Conservation (phyloP, 1,140 invertebrate genomes). For the Lepidurus apus region DNA sequence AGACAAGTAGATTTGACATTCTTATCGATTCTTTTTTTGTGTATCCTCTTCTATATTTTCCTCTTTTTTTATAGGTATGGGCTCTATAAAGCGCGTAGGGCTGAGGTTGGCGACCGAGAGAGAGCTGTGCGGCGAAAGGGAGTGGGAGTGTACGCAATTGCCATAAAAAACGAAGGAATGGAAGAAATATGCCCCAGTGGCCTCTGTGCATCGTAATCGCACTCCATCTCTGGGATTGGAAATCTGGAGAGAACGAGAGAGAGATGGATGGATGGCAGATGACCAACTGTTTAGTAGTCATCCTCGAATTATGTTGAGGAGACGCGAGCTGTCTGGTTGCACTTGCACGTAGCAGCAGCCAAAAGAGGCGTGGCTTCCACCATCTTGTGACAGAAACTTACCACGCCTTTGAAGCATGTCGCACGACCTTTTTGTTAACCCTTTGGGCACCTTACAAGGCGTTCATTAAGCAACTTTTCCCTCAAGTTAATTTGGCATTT, state of each 20-base stretch:
- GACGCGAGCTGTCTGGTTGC: background rate
- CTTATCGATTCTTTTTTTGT: too few relatives aligned
- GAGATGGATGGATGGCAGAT: constrained; percentile 8
- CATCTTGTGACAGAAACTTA: too few relatives aligned
- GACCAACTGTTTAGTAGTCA: constrained; percentile 18
- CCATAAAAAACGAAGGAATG: background rate
- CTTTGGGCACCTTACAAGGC: too few relatives aligned
- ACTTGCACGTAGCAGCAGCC: background rate
- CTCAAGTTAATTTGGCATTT: too few relatives aligned
- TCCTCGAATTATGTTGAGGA: background rate
- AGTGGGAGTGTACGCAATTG: background rate
- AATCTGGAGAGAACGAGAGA: constrained; percentile 10
- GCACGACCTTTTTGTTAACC: too few relatives aligned
- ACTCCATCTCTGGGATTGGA: background rate
- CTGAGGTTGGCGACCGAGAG: background rate
- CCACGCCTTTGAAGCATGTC: too few relatives aligned
- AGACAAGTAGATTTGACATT: too few relatives aligned
- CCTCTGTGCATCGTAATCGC: background rate
- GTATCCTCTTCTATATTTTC: background rate
- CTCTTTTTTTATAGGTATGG: background rate
- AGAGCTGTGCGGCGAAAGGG: background rate
- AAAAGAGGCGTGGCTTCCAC: background rate
- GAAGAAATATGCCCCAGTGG: background rate
- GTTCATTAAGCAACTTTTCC: too few relatives aligned
- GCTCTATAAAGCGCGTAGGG: too few relatives aligned